phyloP scores from a whole-genome alignment of 2,888 invertebrate species.

The Chirona hameri region DNA sequence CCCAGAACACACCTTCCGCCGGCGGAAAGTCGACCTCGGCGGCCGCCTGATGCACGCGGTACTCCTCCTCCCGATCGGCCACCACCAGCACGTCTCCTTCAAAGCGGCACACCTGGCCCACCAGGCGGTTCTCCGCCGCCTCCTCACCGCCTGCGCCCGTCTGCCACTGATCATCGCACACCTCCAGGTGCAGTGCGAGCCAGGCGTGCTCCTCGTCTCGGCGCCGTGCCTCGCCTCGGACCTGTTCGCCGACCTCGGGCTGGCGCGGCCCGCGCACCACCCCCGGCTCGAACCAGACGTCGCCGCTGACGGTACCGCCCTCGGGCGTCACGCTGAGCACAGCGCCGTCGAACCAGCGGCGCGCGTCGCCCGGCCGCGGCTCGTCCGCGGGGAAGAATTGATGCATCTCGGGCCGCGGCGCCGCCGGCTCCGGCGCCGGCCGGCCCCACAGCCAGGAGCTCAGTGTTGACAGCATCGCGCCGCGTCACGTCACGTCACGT shows the following conservation, averaged over 20 bases:
- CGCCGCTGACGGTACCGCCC: slow-evolving; percentile 1
- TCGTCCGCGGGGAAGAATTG: slow-evolving; percentile 11
- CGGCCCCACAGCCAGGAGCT: neutral
- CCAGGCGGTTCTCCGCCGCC: slow-evolving; percentile 2
- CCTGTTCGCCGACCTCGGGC: neutral
- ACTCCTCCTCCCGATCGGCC: neutral
- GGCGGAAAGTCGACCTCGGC: neutral
- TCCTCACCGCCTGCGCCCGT: neutral
- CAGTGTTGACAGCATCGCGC: neutral
- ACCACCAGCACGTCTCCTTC: slow-evolving; percentile 8
- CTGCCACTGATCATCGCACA: neutral
- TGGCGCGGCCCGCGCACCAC: neutral
- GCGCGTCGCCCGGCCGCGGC: slow-evolving; percentile 9
- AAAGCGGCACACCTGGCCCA: neutral
- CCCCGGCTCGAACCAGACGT: neutral
- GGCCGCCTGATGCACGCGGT: neutral
- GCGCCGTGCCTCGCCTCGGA: slow-evolving; percentile 12
- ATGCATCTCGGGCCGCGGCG: neutral
- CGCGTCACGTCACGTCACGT: no score
- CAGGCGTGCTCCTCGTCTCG: neutral
- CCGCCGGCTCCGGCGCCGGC: neutral
- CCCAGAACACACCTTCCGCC: neutral
- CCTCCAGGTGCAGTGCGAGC: slow-evolving; percentile 2
- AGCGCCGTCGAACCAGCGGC: neutral
- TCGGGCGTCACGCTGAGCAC: neutral